A percentile compares a stretch with the other conserved stretches of the same genome.
phyloP scores from a whole-genome alignment of 2,113 vertebrate species.

The western clawed frog (Xenopus tropicalis) region DNA sequence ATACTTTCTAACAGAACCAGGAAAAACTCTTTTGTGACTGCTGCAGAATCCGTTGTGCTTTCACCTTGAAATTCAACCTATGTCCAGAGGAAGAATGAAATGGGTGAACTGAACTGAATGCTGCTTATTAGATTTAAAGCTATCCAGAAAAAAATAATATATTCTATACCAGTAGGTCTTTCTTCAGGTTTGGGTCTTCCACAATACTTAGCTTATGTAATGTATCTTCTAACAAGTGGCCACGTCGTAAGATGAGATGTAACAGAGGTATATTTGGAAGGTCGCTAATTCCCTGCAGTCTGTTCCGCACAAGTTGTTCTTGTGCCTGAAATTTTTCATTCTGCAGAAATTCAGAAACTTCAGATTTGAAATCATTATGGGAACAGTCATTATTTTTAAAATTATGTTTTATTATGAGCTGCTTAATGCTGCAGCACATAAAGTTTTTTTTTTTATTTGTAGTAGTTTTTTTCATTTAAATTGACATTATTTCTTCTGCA shows the following conservation, averaged over 20 bases:
- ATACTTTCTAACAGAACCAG: constrained; percentile 63
- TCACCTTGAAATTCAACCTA: constrained; percentile 70
- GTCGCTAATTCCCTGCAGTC: neutral
- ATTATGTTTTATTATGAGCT: too few species aligned
- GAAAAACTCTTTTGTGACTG: constrained; percentile 67
- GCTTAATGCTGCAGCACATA: too few species aligned
- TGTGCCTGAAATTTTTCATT: neutral
- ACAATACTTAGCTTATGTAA: constrained; percentile 48
- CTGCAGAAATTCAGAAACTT: constrained; percentile 34
- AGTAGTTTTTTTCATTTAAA: too few species aligned
- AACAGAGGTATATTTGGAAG: constrained; percentile 14
- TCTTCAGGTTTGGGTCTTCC: constrained; percentile 50
- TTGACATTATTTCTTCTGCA: too few species aligned
- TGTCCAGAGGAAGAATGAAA: neutral
- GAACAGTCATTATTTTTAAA: too few species aligned
- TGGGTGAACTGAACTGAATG: too few species aligned
- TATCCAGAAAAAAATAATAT: too few species aligned
- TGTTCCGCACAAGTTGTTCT: neutral
- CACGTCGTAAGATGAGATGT: constrained; percentile 52
- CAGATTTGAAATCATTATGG: too few species aligned
- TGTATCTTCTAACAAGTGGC: constrained; percentile 59
- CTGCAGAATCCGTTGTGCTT: neutral
- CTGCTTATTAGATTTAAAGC: too few species aligned
- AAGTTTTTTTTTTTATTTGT: too few species aligned
- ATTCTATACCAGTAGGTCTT: constrained; percentile 42